Base-by-base conservation (phyloP, 1,140 invertebrate genomes). In the Lepidurus arcticus region DNA sequence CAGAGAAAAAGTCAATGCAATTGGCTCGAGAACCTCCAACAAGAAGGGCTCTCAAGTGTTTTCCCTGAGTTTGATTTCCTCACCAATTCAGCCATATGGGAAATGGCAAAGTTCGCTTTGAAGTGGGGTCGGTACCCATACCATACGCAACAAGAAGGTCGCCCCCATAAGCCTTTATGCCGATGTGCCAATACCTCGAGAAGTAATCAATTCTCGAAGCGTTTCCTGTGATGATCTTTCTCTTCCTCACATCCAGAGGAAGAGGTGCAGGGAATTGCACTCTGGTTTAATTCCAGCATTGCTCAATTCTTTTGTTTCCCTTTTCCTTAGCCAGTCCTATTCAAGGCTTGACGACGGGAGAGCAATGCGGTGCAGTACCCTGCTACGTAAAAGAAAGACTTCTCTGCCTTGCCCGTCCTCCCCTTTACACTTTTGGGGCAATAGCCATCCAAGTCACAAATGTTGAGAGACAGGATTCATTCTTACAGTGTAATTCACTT, bases 281-380 rank as follows among this genome's bases (percentile, higher is more conserved):
- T 65, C n/a, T n/a, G 53, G 53, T 21, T 65, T 65, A 65, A 65
- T 65, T 65, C 53, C 21, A 65, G n/a, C 53, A 65, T 13, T 65
- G 16, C 9, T 21, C 16, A 13, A 7, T 21, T 65, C 21, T 21
- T 65, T 65, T 65, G 53, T 65, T 65, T 65, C 16, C 53, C 13
- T 21, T 21, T 34, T 65, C 53, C 53, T 21, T 65, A 13, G 53
- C 53, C 16, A 65, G 53, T 65, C 53, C 53, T 21, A 65, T 21
- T 65, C 21, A 65, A 13, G 53, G n/a, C 13, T 65, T 65, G 53
- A 65, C 21, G 53, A 65, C 1, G 53, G 1, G 53, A 65, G 53
- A 13, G 0, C 53, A 7, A 9, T 65, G 53, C 53, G 16, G 8
- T 65, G 13, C 34, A 34, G 34, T 34, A 4, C 2, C 4, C 34